Evolutionary conservation across 2,888 invertebrate species (phyloP), one percentile per base, ranked within the genome.

Genomic region (Synergus japonicus): DNA sequence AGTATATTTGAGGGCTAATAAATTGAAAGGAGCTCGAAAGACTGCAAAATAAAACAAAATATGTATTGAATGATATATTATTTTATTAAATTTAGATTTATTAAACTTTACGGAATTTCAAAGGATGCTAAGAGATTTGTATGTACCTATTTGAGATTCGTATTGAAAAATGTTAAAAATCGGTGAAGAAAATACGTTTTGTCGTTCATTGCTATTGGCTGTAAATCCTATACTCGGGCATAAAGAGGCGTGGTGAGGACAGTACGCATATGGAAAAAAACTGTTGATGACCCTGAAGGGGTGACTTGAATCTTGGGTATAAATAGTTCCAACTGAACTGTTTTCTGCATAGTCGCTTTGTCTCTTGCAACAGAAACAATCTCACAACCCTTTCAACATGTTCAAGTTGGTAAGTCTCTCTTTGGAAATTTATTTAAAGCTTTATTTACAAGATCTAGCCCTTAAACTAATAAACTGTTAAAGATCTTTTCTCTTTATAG

Each of bases 251-350:
- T 78, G 60, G 77, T 66, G 10, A 44, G 58, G 69, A 67, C 49
- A 78, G 63, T n/a, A n/a, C 41, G 76, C n/a, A n/a, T 15, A 22
- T 44, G 54, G n/a, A 58, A 44, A 63, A 77, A 67, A 78, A 77
- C 63, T 60, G 66, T 29, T 37, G 80, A 78, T 79, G 84, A 84
- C 83, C 85, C 85, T 88, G 87, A 85, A 82, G 83, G 84, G 84
- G 83, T 84, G 82, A 83, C 81, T 83, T 79, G 80, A 80, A 79
- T 77, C 15, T 8, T 69, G 64, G 78, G 82, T 88, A 88, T 88
- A 88, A 87, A 87, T 83, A 84, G 85, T 82, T 84, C 78, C 76
- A 80, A 77, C 58, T 63, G 77, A 46, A 63, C 41, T 64, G 76
- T 73, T 60, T 37, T 79, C 82, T 66, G 79, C 87, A 85, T 85